Base-by-base conservation (phyloP, 2,797 vertebrate genomes). In the Peromyscus aztecus region DNA sequence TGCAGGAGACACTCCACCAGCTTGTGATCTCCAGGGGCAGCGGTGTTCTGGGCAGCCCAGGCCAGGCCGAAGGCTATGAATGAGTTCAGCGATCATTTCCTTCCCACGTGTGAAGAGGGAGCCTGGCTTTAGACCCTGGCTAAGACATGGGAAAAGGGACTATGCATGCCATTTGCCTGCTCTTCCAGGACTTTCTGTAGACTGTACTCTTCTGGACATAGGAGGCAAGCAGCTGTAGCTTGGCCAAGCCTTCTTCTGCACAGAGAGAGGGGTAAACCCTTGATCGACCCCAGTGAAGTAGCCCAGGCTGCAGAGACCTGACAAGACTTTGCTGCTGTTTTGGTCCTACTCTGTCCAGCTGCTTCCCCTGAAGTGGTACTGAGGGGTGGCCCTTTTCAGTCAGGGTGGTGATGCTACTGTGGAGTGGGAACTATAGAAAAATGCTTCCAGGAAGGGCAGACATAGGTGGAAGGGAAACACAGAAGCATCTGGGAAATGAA, bases 81-180 rank as follows among this genome's bases (percentile, higher is more conserved):
- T 27, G 24, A 46, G 34, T 52, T 57, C 49, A 75, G 61, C 19
- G 11, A 6, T 6, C 0, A 14, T 23, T 43, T 71, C 37, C 52
- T 87, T 67, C 24, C 43, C 16, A 52, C 1, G 29, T 0, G 27
- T 0, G 0, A 13, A 0, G n/a, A 19, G 4, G 2, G 23, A 24
- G 13, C 7, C 55, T 29, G 69, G 69, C 40, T 49, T 90, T 2
- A 16, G 71, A 76, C 11, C 69, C 21, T n/a, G 52, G 34, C 6
- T 13, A 29, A 37, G 55, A 27, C 59, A 12, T 31, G 7, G 75
- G 61, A 65, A 55, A 61, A 43, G 40, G 6, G 59, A 4, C 0
- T 8, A 3, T 0, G 5, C 17, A 27, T 0, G 5, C 9, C 17
- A 40, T 14, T 17, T 1, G 16, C 1, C 19, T 0, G 12, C 14